These are phyloP conservation scores for Chrysomallon squamiferum DNA, from an alignment of 1,140 invertebrate species.

Conservation along the genomic window DNA sequence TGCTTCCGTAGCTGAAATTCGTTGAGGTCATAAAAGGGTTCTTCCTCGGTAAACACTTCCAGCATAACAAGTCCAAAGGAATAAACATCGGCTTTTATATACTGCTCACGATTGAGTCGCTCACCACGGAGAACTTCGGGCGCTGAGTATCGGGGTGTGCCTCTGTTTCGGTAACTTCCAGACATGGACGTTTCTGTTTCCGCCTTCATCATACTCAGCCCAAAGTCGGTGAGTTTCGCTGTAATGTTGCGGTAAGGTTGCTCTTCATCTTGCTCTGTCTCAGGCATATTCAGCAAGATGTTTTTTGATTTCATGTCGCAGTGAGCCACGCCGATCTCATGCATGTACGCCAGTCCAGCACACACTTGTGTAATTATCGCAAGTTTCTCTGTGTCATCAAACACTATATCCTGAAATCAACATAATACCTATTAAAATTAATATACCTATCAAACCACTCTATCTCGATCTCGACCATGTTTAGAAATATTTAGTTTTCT, in stretches of 20 bases:
- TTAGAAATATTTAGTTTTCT: too few species aligned
- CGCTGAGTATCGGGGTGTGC: constrained; percentile 32
- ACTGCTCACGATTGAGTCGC: too few species aligned
- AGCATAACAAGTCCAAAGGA: too few species aligned
- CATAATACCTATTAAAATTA: too few species aligned
- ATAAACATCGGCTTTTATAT: too few species aligned
- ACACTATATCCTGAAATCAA: too few species aligned
- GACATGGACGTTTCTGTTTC: constrained; percentile 17
- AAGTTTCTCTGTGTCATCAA: constrained; percentile 1
- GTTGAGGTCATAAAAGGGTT: too few species aligned
- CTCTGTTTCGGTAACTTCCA: constrained; percentile 2
- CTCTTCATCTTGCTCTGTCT: not conserved
- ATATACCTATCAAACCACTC: too few species aligned
- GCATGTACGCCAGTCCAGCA: constrained; percentile 17
- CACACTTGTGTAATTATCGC: constrained; percentile 16
- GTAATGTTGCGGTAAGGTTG: not conserved
- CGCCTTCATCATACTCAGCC: constrained; percentile 29
- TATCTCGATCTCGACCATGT: too few species aligned
- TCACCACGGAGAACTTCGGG: constrained; percentile 36
- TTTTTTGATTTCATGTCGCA: constrained; percentile 27
- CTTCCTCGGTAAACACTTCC: too few species aligned
- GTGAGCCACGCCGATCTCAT: constrained; percentile 17
- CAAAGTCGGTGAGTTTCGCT: constrained; percentile 38
- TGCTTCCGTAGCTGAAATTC: too few species aligned
- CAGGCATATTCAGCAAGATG: constrained; percentile 11